Base-by-base conservation (phyloP, 2,113 vertebrate species). In the Siphamia tubifer region DNA sequence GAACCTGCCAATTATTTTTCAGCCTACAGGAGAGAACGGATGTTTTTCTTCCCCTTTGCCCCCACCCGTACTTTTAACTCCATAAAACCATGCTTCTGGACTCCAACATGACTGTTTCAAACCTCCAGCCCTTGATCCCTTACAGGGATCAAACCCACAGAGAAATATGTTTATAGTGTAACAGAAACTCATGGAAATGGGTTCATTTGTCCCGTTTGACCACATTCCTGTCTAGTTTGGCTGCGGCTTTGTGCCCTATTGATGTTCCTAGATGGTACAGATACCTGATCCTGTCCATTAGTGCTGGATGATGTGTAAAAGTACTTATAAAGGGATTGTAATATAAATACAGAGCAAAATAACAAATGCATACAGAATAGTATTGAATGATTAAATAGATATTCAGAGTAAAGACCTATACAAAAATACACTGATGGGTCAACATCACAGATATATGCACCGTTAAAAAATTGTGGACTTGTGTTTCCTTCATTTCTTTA, bases 1-100 rank as follows among this genome's bases (percentile, higher is more conserved):
- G 74, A 87, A 90, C 81, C 82, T 77, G 79, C 28, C 81, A 67
- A 81, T 85, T 77, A 58, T 75, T 91, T 90, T 70, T 44, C 76
- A 79, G 65, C 31, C 36, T 65, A 40, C 60, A 68, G 8, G 21
- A 72, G 61, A 51, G 40, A 42, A 56, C 21, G 55, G 77, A 81
- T 84, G 49, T 77, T 84, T 82, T 82, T 23, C 60, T 72, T 80
- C 53, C 55, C 31, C 54, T 79, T 45, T 73, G 12, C 31, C 51
- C 47, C 25, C 16, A 28, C 57, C 55, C 2, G 7, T 36, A 51
- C 40, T 31, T 31, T n/a, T 31, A 31, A 64, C 35, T 65, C 40
- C 45, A 62, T 67, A 70, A 76, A 66, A 77, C 78, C 70, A 79
- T 84, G n/a, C 27, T 34, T 67, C 51, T 20, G 8, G 34, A 57